Evolutionary conservation across 2,888 invertebrate genomes (phyloP).

Genomic region (Dryomyza anilis): DNA sequence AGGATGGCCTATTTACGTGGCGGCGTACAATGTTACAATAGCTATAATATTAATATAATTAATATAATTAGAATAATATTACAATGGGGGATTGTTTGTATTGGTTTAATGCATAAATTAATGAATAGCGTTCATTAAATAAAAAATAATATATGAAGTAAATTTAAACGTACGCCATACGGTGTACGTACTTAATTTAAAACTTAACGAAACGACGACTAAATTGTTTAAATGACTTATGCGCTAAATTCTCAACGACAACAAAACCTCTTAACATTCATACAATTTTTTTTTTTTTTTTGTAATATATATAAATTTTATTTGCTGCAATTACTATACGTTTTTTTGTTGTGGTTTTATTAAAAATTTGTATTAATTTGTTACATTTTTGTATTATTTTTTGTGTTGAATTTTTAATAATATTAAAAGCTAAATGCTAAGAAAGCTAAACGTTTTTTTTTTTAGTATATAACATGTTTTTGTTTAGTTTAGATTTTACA

Average conservation of each 20-base stretch:
- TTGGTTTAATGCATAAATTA: background rate
- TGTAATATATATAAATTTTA: too few relatives aligned
- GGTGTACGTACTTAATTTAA: background rate
- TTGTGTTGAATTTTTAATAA: background rate
- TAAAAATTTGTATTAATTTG: background rate
- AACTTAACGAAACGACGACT: constrained; percentile 1
- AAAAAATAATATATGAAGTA: background rate
- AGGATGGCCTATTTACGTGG: background rate
- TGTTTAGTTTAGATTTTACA: too few relatives aligned
- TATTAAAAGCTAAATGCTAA: background rate
- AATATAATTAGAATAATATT: constrained; percentile 24
- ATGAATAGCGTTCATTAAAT: background rate
- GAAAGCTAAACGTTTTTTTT: too few relatives aligned
- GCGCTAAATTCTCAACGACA: background rate
- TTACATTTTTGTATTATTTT: background rate
- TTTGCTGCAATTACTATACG: too few relatives aligned
- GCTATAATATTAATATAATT: constrained; percentile 20
- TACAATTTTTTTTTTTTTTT: too few relatives aligned
- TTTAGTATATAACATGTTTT: constrained; percentile 2
- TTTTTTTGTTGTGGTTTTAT: too few relatives aligned
- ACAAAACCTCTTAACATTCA: too few relatives aligned
- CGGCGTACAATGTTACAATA: constrained; percentile 9
- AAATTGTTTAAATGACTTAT: background rate
- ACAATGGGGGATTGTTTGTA: background rate
- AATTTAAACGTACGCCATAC: background rate